Base-by-base conservation (phyloP, 2,888 invertebrate genomes). In the Drosophila nr. perissopoda region DNA sequence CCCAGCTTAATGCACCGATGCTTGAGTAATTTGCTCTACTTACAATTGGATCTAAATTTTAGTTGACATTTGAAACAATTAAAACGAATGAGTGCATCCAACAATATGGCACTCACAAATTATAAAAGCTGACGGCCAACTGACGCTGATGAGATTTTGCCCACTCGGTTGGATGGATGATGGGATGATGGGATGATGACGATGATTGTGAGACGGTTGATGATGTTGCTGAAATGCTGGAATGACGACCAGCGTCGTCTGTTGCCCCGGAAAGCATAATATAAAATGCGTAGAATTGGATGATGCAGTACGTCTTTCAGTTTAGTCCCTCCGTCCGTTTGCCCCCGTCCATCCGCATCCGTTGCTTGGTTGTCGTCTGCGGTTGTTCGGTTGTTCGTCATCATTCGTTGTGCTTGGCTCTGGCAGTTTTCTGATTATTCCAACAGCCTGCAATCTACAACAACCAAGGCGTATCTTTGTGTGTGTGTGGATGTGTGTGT, bases 341-440 rank as follows among this genome's bases (percentile, higher is more conserved):
- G 36, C 33, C 33, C 33, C 33, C 33, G 0, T 38, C n/a, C 36
- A 29, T 27, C 34, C 27, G 48, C 2, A 16, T 36, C 76, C 48
- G 27, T 34, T 21, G 48, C 53, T 40, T 31, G 46, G 48, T 52
- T 70, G 59, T 71, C 76, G 46, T 60, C 59, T 74, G 79, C 52
- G 66, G 79, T 75, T 71, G 52, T 27, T 66, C 36, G 53, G 58
- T 40, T 58, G 49, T 79, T 72, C 80, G 80, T 72, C 80, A 76
- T 76, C 80, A 72, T 76, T 80, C 77, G 73, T 70, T 80, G 65
- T 67, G 38, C 57, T 74, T 82, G 76, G 61, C 70, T 86, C 81
- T 83, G 89, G 79, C 87, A 88, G 76, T 75, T 83, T 88, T 83
- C 75, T 75, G 84, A 88, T 86, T 85, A 81, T 88, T 83, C 71